Conservation (phyloP, 2,888 invertebrate genomes). For the Listrodromus nycthemerus region DNA sequence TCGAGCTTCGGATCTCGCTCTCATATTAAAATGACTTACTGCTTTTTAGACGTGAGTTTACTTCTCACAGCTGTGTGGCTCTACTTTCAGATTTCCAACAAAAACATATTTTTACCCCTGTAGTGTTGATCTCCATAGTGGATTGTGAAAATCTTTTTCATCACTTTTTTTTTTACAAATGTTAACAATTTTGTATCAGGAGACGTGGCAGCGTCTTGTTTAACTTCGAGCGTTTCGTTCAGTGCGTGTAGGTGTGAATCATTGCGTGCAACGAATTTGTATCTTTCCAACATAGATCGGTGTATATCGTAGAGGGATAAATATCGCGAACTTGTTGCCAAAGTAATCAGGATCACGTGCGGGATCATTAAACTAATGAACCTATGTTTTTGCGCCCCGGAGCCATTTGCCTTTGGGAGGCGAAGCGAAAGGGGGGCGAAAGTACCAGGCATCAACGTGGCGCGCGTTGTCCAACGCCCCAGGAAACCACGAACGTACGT, state of each 20-base stretch:
- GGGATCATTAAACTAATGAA: slow-evolving; percentile 61
- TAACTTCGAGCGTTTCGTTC: too few species aligned
- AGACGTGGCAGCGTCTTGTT: too few species aligned
- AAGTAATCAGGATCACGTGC: slow-evolving; percentile 44
- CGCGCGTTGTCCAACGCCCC: slow-evolving; percentile 28
- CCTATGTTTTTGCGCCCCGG: slow-evolving; percentile 25
- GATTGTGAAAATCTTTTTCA: too few species aligned
- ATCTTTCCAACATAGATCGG: not conserved
- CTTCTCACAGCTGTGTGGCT: not conserved
- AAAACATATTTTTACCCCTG: not conserved
- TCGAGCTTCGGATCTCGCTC: not conserved
- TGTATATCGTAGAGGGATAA: not conserved
- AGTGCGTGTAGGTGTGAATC: not conserved
- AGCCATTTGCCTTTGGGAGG: slow-evolving; percentile 9
- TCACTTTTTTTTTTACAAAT: too few species aligned
- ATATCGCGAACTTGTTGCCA: slow-evolving; percentile 7
- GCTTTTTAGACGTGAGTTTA: not conserved
- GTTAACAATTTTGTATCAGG: too few species aligned
- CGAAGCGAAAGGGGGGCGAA: slow-evolving; percentile 2
- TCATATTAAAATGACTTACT: slow-evolving; percentile 5
- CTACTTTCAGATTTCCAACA: not conserved
- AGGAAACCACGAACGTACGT: slow-evolving; percentile 58
- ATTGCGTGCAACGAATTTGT: not conserved
- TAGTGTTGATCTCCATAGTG: too few species aligned
- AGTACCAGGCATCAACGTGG: slow-evolving; percentile 30